phyloP scores from a whole-genome alignment of 1,140 invertebrate species.

The Bombus superbus region DNA sequence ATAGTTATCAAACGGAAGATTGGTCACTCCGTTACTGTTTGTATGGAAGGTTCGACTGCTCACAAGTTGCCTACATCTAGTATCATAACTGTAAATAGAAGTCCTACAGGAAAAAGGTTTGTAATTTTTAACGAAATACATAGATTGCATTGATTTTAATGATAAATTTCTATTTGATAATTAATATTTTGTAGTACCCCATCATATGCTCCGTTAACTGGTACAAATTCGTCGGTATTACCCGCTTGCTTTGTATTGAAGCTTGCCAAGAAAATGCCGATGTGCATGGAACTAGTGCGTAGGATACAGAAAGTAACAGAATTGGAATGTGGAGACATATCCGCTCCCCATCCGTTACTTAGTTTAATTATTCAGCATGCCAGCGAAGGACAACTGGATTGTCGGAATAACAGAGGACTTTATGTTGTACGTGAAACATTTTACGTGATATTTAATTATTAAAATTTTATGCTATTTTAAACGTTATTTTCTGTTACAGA shows the following conservation, averaged over 20 bases:
- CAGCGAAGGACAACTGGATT: constrained; percentile 87
- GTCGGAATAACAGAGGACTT: constrained; percentile 88
- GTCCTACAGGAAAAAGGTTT: constrained; percentile 90
- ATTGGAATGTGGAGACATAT: constrained; percentile 88
- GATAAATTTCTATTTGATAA: background rate
- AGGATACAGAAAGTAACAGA: constrained; percentile 89
- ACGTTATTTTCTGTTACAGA: constrained; percentile 83
- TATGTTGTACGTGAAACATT: constrained; percentile 87
- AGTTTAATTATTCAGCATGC: constrained; percentile 89
- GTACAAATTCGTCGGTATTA: constrained; percentile 93
- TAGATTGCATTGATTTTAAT: constrained; percentile 9
- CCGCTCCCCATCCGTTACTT: constrained; percentile 87
- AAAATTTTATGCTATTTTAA: background rate
- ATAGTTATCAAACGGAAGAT: constrained; percentile 88
- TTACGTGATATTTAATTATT: background rate
- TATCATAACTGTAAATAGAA: constrained; percentile 90
- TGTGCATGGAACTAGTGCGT: constrained; percentile 89
- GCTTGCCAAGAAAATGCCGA: constrained; percentile 93
- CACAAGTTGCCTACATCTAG: constrained; percentile 93
- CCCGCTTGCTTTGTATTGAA: constrained; percentile 96
- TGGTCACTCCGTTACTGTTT: constrained; percentile 94
- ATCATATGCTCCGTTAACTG: constrained; percentile 90
- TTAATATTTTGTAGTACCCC: constrained; percentile 84
- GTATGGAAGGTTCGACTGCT: constrained; percentile 93
- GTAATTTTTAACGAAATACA: background rate